Evolutionary conservation across 2,797 vertebrate species (phyloP), one percentile per base, ranked within the genome.

Genomic region (Rhodeus uyekii): DNA sequence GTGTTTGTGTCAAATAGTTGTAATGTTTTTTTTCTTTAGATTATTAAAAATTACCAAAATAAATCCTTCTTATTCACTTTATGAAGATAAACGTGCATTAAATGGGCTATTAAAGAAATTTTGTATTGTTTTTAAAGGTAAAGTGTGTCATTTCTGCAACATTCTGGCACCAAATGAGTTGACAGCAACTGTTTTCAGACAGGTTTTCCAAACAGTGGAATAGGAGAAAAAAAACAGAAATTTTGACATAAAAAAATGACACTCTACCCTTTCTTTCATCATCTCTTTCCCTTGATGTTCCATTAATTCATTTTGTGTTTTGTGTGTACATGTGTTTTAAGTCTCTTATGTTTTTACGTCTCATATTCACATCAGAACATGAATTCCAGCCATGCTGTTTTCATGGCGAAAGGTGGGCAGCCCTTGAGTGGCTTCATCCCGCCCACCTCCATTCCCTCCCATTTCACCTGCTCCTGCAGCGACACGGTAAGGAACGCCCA

Each of bases 391-490:
- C 92, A 94, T 92, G 90, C 90, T 83, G 88, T 89, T 87, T 87
- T 95, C 90, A 94, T 95, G 93, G 93, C 93, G 87, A 95, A 93
- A 86, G 93, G 93, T 44, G 88, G 80, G 80, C 89, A 89, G 86
- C 91, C 92, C 87, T 88, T 93, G 87, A 90, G 91, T 36, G 89
- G 89, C 84, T 83, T 83, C 69, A 27, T 84, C 29, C 90, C 92
- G 18, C 83, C 87, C 85, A 90, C 91, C 79, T 91, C 92, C 86
- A 83, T 73, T 39, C 80, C 82, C 80, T 80, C 91, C 91, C 96
- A 97, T 96, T 94, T 96, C 94, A 94, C 96, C 94, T 97, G 94
- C 83, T 87, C 89, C 88, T 92, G 90, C 95, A 90, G 91, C 93
- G 92, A 94, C 90, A 94, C 88, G 97, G 97, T 99, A 97, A 97